Conservation (phyloP, 2,113 vertebrate genomes). For the Salvelinus sp. region DNA sequence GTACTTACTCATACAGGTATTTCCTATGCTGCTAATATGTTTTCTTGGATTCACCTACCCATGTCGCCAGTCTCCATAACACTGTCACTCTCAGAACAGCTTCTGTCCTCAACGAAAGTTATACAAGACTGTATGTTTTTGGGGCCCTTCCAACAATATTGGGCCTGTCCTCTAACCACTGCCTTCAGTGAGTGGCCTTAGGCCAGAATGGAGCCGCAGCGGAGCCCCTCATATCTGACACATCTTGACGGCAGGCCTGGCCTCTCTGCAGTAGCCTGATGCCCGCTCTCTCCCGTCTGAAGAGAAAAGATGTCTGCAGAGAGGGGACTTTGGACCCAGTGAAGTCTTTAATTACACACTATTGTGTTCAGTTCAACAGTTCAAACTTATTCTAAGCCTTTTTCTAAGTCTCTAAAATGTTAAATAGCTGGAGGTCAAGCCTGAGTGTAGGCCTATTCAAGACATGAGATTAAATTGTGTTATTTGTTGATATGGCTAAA, state of each 20-base stretch:
- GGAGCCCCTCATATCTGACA: not conserved
- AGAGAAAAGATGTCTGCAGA: slow-evolving; percentile 4
- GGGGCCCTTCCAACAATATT: not conserved
- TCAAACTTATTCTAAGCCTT: slow-evolving; percentile 1
- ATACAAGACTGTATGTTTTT: not conserved
- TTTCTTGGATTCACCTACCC: not conserved
- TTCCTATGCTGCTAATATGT: too few species aligned
- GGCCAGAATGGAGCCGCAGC: not conserved
- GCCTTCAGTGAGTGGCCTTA: not conserved
- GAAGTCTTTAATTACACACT: not conserved
- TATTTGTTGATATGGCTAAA: not conserved
- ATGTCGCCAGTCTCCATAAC: not conserved
- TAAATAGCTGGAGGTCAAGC: not conserved
- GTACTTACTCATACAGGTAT: too few species aligned
- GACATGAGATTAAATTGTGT: not conserved
- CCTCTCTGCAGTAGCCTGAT: not conserved
- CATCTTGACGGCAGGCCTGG: not conserved
- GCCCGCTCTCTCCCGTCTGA: not conserved
- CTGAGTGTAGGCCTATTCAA: not conserved
- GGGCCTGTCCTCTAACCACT: not conserved
- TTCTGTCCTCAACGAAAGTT: not conserved
- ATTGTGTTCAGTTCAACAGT: not conserved
- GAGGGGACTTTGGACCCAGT: not conserved
- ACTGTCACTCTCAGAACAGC: not conserved
- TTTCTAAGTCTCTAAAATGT: not conserved